phyloP scores from a whole-genome alignment of 2,113 vertebrate species.

The Pelvicachromis taeniatus region DNA sequence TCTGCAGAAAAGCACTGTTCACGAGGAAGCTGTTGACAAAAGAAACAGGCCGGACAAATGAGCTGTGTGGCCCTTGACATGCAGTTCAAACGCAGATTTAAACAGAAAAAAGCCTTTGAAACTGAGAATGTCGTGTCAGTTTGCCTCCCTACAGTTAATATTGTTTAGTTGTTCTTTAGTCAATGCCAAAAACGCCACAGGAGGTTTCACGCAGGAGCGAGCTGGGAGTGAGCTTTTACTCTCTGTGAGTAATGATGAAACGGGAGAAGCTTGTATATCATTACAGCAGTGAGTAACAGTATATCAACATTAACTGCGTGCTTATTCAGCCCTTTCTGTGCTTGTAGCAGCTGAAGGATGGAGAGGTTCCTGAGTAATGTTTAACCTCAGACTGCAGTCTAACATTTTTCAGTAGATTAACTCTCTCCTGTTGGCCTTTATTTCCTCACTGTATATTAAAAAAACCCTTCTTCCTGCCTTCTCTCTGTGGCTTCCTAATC shows the following conservation, averaged over 20 bases:
- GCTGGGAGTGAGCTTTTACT: background rate
- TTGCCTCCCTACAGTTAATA: conserved; percentile 42
- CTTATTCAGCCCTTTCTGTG: background rate
- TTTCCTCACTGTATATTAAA: background rate
- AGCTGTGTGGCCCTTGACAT: background rate
- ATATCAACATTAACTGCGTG: background rate
- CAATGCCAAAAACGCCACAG: conserved; percentile 6
- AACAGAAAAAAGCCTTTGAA: conserved; percentile 2
- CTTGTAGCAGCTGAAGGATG: background rate
- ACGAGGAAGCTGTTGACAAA: background rate
- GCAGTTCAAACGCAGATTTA: background rate
- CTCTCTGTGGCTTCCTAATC: background rate
- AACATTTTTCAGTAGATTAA: background rate
- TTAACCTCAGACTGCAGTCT: background rate
- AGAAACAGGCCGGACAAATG: background rate
- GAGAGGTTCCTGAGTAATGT: background rate
- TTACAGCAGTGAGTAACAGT: background rate
- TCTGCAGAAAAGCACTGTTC: background rate
- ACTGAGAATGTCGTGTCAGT: conserved; percentile 11
- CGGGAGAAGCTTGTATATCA: background rate
- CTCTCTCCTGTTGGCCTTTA: background rate
- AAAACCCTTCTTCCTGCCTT: background rate
- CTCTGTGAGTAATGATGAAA: conserved; percentile 8
- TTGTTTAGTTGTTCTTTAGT: conserved; percentile 29
- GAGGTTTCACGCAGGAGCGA: conserved; percentile 19